phyloP scores from a whole-genome alignment of 1,140 invertebrate species.

The Conus betulinus region DNA sequence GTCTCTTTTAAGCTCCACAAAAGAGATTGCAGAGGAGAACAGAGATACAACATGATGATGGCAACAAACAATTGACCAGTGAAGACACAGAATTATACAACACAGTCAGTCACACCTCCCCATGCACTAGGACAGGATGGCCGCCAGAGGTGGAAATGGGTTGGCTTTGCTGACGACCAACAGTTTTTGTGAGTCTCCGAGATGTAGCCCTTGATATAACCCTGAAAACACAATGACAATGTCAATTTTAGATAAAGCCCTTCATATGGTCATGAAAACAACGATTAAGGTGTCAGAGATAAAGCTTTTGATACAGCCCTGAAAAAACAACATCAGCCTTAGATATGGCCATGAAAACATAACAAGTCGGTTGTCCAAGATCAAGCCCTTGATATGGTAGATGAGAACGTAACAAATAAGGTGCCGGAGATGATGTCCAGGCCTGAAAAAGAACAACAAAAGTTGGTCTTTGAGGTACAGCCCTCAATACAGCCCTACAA shows the following conservation, averaged over 20 bases:
- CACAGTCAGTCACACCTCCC: too few species aligned
- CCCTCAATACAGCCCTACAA: background rate
- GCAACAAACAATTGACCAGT: background rate
- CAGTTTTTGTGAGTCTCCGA: constrained; percentile 98
- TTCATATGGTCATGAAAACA: background rate
- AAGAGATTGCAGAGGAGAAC: background rate
- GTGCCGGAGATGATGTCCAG: too few species aligned
- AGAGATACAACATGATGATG: background rate
- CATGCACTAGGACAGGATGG: constrained; percentile 48
- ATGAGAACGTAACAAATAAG: too few species aligned
- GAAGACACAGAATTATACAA: background rate
- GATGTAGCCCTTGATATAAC: constrained; percentile 92
- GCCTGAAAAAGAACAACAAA: too few species aligned
- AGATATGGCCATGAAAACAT: too few species aligned
- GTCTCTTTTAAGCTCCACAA: background rate
- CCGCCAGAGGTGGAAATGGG: constrained; percentile 86
- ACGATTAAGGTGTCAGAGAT: background rate
- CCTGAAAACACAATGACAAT: constrained; percentile 68
- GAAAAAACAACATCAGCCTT: too few species aligned
- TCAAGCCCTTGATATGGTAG: too few species aligned
- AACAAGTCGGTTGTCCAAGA: too few species aligned
- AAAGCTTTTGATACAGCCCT: background rate
- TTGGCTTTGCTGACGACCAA: constrained; percentile 98
- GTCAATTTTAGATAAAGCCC: background rate
- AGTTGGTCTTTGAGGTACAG: background rate